Conservation (phyloP, 1,140 invertebrate genomes). For the Drosophila pseudoananassae region DNA sequence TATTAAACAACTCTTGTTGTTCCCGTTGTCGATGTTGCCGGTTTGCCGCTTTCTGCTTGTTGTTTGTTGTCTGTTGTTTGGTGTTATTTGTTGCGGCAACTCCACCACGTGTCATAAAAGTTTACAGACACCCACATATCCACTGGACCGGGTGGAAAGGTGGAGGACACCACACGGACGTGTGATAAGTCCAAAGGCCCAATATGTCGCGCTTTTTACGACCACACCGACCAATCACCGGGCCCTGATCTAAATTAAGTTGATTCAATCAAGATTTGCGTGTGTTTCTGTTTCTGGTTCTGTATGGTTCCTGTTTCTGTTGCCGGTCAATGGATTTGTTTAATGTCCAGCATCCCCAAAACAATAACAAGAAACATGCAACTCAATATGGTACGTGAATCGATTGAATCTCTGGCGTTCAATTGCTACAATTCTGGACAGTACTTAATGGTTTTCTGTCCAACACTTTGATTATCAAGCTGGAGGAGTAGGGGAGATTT, state of each 20-base stretch:
- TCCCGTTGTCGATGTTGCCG: constrained; percentile 33
- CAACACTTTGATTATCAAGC: constrained; percentile 19
- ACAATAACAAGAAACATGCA: constrained; percentile 24
- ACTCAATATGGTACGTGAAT: constrained; percentile 74
- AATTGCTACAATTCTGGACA: constrained; percentile 56
- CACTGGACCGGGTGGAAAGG: constrained; percentile 6
- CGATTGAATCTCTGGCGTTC: constrained; percentile 53
- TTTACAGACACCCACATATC: constrained; percentile 63
- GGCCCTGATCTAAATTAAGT: constrained; percentile 79
- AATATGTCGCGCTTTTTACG: constrained; percentile 81
- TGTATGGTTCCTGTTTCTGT: constrained; percentile 4
- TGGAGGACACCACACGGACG: constrained; percentile 36
- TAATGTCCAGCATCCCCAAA: constrained; percentile 52
- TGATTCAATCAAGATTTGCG: constrained; percentile 81
- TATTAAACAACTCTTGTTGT: constrained; percentile 76
- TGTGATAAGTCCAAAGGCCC: constrained; percentile 74
- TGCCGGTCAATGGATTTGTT: constrained; percentile 70
- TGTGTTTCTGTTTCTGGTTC: constrained; percentile 39
- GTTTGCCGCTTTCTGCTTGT: constrained; percentile 34
- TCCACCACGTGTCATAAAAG: constrained; percentile 77
- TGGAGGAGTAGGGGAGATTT: not conserved
- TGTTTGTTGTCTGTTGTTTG: constrained; percentile 34
- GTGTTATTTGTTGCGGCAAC: constrained; percentile 66
- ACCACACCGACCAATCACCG: constrained; percentile 77
- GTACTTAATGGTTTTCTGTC: constrained; percentile 51